These are phyloP conservation scores for Drosophila subobscura DNA, from an alignment of 1,140 invertebrate species.

Conservation along the genomic window DNA sequence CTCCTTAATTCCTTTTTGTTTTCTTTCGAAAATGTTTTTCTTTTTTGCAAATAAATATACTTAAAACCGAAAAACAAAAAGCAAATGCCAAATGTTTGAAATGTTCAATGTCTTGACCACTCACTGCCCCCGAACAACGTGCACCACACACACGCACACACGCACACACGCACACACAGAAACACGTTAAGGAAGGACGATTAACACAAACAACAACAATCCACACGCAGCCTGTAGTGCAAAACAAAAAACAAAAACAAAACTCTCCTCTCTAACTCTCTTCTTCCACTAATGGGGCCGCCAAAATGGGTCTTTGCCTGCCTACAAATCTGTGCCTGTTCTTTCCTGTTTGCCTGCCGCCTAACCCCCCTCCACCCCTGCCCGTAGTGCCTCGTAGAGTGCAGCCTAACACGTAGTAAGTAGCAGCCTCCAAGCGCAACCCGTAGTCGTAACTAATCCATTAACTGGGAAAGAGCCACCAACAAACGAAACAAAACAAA, in stretches of 20 bases:
- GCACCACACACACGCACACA: constrained; percentile 14
- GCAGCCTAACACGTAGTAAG: constrained; percentile 39
- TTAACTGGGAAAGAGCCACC: constrained; percentile 17
- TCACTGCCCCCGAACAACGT: background rate
- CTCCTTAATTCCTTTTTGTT: constrained; percentile 8
- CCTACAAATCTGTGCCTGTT: no score
- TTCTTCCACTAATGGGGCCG: constrained; percentile 3
- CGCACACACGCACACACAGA: no score
- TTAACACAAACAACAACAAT: no score
- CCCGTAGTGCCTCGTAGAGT: constrained; percentile 17
- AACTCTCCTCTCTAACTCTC: background rate
- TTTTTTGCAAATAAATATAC: constrained; percentile 45
- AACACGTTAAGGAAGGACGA: constrained; percentile 17
- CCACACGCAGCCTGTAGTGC: no score
- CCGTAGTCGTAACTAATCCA: constrained; percentile 32
- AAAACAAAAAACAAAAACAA: background rate
- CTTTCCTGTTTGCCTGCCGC: constrained; percentile 6
- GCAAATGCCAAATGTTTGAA: constrained; percentile 17
- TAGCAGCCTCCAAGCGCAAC: constrained; percentile 36
- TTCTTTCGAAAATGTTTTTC: constrained; percentile 20
- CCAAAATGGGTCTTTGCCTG: constrained; percentile 17
- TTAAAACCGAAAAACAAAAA: constrained; percentile 21
- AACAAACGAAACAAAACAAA: constrained; percentile 7
- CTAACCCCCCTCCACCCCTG: constrained; percentile 9
- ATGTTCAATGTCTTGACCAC: constrained; percentile 33